These are phyloP conservation scores for Lasioglossum figueresi DNA, from an alignment of 2,888 invertebrate genomes.

Conservation along the genomic window DNA sequence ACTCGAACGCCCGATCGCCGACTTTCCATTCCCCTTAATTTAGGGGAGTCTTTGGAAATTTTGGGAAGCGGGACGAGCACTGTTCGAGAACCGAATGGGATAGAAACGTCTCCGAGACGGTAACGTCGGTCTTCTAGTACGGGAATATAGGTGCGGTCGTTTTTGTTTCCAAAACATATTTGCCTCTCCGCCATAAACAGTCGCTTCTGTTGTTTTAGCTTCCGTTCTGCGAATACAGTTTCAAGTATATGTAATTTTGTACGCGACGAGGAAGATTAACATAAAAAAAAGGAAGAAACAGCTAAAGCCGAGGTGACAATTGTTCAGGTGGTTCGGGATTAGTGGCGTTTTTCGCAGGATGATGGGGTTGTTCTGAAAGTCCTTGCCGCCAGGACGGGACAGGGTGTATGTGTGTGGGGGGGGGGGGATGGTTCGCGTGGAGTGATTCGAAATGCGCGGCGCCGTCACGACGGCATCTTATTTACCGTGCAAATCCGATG, in stretches of 20 bases:
- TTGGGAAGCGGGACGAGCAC: neutral
- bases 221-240: too few relatives aligned
- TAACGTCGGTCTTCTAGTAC: neutral
- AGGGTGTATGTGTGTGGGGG: neutral
- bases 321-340: neutral
- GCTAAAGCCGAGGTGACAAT: neutral
- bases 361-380: neutral
- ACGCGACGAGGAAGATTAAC: too few relatives aligned
- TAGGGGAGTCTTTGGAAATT: neutral
- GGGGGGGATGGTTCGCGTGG: neutral
- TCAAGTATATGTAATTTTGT: neutral
- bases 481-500: conserved; percentile 50
- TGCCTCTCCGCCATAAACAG: too few relatives aligned
- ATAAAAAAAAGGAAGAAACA: neutral
- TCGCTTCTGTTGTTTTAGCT: neutral
- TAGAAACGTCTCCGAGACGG: neutral
- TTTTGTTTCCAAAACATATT: too few relatives aligned
- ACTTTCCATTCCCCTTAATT: neutral
- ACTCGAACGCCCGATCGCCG: neutral
- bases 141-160: too few relatives aligned
- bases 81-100: neutral
- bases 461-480: conserved; percentile 39
- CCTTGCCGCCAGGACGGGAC: neutral
- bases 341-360: neutral
- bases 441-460: conserved; percentile 31